Conservation (phyloP, 2,888 invertebrate species). For the Druceiella hillmani region DNA sequence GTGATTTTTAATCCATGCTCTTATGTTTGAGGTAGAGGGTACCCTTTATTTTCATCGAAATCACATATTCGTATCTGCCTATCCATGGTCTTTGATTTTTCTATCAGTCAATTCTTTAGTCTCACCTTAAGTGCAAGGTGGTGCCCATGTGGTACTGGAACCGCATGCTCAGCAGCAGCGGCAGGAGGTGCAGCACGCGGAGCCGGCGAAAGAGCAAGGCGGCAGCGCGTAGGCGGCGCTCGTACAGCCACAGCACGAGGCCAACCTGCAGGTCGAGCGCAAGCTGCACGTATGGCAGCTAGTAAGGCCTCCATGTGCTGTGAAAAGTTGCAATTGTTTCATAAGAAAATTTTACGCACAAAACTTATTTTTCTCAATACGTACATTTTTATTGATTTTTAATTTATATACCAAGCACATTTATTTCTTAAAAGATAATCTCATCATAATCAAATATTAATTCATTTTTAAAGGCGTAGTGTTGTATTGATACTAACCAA, state of each 20-base stretch:
- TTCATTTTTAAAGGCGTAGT: too few relatives aligned
- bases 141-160: constrained; percentile 76
- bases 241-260: constrained; percentile 71
- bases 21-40: too few relatives aligned
- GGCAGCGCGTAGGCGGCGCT: constrained; percentile 52
- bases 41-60: too few relatives aligned
- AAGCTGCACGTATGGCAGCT: constrained; percentile 31
- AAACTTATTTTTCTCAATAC: neutral
- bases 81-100: constrained; percentile 37
- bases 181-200: constrained; percentile 32
- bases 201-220: constrained; percentile 40
- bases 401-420: neutral
- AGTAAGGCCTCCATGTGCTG: constrained; percentile 31
- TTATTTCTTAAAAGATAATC: neutral
- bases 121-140: constrained; percentile 88
- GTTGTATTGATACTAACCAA: too few relatives aligned
- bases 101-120: constrained; percentile 58
- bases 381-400: neutral
- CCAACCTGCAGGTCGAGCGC: constrained; percentile 68
- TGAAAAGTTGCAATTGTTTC: constrained; percentile 2
- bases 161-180: constrained; percentile 76
- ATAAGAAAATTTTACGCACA: too few relatives aligned
- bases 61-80: too few relatives aligned
- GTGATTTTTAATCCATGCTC: too few relatives aligned
- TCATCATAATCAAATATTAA: too few relatives aligned